Percentiles rank a stretch among this genome's conserved stretches.
These are phyloP conservation scores for Odobenus rosmarus DNA, from an alignment of 2,113 vertebrate species.

Conservation along the genomic window DNA sequence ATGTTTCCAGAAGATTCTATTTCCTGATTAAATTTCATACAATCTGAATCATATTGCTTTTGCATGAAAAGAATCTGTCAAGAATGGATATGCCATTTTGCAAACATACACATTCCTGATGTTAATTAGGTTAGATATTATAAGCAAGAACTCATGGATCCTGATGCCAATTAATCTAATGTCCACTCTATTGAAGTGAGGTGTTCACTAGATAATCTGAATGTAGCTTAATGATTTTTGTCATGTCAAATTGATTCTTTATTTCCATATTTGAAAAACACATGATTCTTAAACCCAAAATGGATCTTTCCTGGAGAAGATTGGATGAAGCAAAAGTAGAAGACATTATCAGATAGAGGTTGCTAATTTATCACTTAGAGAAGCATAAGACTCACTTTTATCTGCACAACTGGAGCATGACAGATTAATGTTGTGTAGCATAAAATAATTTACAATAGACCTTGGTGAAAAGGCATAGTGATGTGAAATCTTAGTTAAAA, in stretches of 20 bases:
- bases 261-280: constrained; percentile 24
- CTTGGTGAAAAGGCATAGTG: neutral
- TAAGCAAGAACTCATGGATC: neutral
- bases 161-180: neutral
- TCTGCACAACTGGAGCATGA: neutral
- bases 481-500: neutral
- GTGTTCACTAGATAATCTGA: neutral
- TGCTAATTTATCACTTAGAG: neutral
- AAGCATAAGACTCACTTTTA: neutral
- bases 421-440: neutral
- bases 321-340: neutral
- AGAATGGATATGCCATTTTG: neutral
- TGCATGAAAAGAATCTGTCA: neutral
- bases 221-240: neutral
- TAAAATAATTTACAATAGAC: neutral
- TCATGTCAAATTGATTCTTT: neutral
- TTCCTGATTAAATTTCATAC: neutral
- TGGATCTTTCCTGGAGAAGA: neutral
- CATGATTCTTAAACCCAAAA: neutral
- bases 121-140: neutral
- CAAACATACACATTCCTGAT: neutral
- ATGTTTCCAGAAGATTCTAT: constrained; percentile 21
- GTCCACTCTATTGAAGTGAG: neutral
- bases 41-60: constrained; percentile 1
- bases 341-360: neutral